A percentile compares a stretch with the other conserved stretches of the same genome.
Conservation (phyloP, 2,797 vertebrate genomes). For the Tragopan temminckii region DNA sequence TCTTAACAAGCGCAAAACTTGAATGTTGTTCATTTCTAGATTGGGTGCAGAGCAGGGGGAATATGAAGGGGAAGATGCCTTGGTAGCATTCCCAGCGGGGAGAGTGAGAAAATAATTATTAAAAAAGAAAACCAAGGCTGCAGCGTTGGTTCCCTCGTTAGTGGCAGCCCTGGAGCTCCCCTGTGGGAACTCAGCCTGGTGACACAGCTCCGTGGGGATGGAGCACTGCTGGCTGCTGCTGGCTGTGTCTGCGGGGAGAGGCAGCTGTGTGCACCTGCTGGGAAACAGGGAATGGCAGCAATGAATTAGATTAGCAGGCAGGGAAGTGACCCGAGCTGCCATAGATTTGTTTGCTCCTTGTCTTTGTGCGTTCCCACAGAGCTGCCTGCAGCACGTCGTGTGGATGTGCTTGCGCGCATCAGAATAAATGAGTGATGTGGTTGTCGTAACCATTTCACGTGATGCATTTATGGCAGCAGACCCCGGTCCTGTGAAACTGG, state of each 20-base stretch:
- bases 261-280: not conserved
- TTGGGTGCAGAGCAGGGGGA: not conserved
- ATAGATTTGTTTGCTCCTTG: not conserved
- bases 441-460: accelerated
- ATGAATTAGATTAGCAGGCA: not conserved
- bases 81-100: not conserved
- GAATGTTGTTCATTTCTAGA: not conserved
- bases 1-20: not conserved
- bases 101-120: not conserved
- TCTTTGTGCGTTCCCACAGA: not conserved
- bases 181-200: not conserved
- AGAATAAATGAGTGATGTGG: not conserved
- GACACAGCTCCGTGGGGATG: not conserved
- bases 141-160: not conserved
- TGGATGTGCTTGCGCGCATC: not conserved
- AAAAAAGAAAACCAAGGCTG: not conserved
- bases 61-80: not conserved
- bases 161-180: accelerated
- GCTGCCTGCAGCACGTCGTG: not conserved
- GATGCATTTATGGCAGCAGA: not conserved
- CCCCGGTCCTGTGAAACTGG: not conserved
- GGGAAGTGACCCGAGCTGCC: not conserved
- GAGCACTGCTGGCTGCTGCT: not conserved
- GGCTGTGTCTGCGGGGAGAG: not conserved
- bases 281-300: not conserved